These are phyloP conservation scores for Amphipoea oculea DNA, from an alignment of 2,888 invertebrate species.

Conservation along the genomic window DNA sequence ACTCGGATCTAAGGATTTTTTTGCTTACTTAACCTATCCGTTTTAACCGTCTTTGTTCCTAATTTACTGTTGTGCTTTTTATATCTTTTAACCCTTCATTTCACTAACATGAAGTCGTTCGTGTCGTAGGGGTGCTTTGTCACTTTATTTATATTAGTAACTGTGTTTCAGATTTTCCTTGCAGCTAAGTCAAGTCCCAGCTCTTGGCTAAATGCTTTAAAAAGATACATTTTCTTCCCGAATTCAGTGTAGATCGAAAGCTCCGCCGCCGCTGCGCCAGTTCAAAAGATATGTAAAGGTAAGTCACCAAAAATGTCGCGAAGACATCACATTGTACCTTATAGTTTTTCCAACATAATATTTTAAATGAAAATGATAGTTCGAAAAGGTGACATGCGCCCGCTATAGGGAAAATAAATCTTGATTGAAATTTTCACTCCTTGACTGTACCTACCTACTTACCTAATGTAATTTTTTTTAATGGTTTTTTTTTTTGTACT, in stretches of 20 bases:
- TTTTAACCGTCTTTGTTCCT: slow-evolving; percentile 22
- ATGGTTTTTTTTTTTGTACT: not conserved
- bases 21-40: slow-evolving; percentile 35
- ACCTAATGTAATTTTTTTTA: not conserved
- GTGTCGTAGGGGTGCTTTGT: not conserved
- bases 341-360: not conserved
- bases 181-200: not conserved
- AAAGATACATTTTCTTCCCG: not conserved
- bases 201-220: not conserved
- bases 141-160: not conserved
- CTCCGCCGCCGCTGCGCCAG: not conserved
- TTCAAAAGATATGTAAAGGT: not conserved
- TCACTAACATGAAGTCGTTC: slow-evolving; percentile 9
- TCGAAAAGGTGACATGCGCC: not conserved
- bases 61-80: slow-evolving; percentile 38
- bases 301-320: not conserved
- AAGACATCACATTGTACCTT: not conserved
- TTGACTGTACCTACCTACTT: not conserved
- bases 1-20: slow-evolving; percentile 15
- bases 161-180: not conserved
- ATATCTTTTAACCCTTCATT: slow-evolving; percentile 33
- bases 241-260: not conserved
- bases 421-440: not conserved
- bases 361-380: not conserved
- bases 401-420: not conserved